A percentile compares a stretch with the other conserved stretches of the same genome.
Evolutionary conservation across 1,140 invertebrate species (phyloP).

Genomic region (Whitmania pigra): DNA sequence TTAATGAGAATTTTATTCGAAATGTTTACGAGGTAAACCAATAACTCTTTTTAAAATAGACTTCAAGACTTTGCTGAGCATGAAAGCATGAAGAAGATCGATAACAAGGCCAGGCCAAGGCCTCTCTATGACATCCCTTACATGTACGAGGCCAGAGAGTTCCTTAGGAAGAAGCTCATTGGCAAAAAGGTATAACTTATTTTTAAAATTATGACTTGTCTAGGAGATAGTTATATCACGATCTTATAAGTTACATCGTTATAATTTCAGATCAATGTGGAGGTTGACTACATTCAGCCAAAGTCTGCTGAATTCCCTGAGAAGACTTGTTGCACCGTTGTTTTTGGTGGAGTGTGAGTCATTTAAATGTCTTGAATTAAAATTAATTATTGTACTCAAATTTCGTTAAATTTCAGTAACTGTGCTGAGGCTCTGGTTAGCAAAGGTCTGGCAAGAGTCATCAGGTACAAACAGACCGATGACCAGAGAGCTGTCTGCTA

Average conservation of each 20-base stretch:
- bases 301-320: slow-evolving; percentile 82
- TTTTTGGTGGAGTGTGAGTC: slow-evolving; percentile 35
- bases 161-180: slow-evolving; percentile 84
- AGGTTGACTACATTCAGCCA: slow-evolving; percentile 90
- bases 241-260: background rate
- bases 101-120: slow-evolving; percentile 53
- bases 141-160: slow-evolving; percentile 96
- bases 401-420: slow-evolving; percentile 52
- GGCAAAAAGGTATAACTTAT: slow-evolving; percentile 63
- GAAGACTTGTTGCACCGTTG: slow-evolving; percentile 85
- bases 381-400: too few species aligned
- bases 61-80: background rate
- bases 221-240: background rate
- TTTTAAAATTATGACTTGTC: background rate
- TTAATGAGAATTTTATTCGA: background rate
- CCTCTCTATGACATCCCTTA: slow-evolving; percentile 92
- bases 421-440: slow-evolving; percentile 82
- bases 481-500: slow-evolving; percentile 87
- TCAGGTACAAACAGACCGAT: slow-evolving; percentile 75
- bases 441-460: slow-evolving; percentile 80
- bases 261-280: slow-evolving; percentile 55
- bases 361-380: background rate
- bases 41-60: background rate
- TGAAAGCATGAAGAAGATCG: slow-evolving; percentile 25
- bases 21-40: background rate